phyloP scores from a whole-genome alignment of 2,888 invertebrate species.

The Ptilodon capucinus region DNA sequence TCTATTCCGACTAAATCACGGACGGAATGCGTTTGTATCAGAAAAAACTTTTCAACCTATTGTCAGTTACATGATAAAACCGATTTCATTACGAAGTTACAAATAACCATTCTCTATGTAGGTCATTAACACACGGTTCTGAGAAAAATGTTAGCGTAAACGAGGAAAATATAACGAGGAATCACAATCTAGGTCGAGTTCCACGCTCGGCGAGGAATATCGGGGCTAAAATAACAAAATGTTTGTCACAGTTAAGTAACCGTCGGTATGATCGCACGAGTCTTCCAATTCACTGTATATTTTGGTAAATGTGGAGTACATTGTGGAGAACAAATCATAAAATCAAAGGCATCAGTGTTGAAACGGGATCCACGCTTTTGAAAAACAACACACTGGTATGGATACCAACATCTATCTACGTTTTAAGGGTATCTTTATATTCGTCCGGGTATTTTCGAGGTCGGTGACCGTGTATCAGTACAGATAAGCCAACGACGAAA shows the following conservation, averaged over 20 bases:
- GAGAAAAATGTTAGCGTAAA: constrained; percentile 57
- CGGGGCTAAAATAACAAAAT: constrained; percentile 58
- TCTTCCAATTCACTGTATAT: constrained; percentile 22
- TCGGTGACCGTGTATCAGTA: constrained; percentile 72
- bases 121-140: constrained; percentile 74
- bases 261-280: constrained; percentile 29
- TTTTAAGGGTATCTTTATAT: constrained; percentile 35
- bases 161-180: constrained; percentile 63
- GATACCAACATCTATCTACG: constrained; percentile 18
- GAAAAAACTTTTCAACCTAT: neutral
- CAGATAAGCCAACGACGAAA: constrained; percentile 71
- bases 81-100: constrained; percentile 17
- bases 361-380: neutral
- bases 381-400: neutral
- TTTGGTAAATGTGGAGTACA: constrained; percentile 13
- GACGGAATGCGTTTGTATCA: neutral
- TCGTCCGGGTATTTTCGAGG: constrained; percentile 58
- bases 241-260: constrained; percentile 46
- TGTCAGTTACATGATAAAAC: neutral
- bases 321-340: neutral
- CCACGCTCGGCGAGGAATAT: constrained; percentile 40
- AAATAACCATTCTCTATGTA: constrained; percentile 42
- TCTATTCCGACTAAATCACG: neutral
- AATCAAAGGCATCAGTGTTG: neutral
- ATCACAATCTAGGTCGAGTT: constrained; percentile 62